Base-by-base conservation (phyloP, 2,888 invertebrate species). In the Heliconius cydno region DNA sequence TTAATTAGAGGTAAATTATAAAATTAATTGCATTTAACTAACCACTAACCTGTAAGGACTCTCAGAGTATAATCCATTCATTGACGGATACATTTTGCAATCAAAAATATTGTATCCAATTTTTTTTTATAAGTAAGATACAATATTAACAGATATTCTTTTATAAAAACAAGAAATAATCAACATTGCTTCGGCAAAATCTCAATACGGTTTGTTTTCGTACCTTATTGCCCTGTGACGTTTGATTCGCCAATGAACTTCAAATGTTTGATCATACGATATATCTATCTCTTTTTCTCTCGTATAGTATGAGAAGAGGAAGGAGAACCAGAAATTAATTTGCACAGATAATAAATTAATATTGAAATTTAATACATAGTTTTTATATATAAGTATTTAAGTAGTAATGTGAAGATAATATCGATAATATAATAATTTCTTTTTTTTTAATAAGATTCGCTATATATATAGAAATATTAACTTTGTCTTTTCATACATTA, bases 211-310 rank as follows among this genome's bases (percentile, higher is more conserved):
- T 90, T 91, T 92, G 92, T 92, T 92, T 87, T 88, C 86, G 81
- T 85, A 78, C 76, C 68, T 63, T 68, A 41, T 57, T 68, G 63
- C 38, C 73, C 76, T 88, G 89, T 92, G 92, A 92, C 92, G 88
- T 90, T 88, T 84, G 84, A 84, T 83, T 85, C 86, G 82, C 88
- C 89, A 89, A 91, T 90, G 85, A 87, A 86, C 88, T 83, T 88
- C 86, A 87, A 79, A 86, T 90, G 92, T 90, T 88, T 88, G 89
- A 94, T 94, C 94, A 89, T 94, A 94, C 94, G 94, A 94, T 94
- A 87, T 25, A 83, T 82, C 87, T 83, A 68, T 90, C 91, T 86
- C 88, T 65, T 83, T 65, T 83, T 91, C 85, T 12, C 81, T 76
- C 88, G 10, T 78, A 60, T 72, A 79, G 25, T 84, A 84, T 85